phyloP scores from a whole-genome alignment of 1,140 invertebrate species.

The Brachionus rubens region DNA sequence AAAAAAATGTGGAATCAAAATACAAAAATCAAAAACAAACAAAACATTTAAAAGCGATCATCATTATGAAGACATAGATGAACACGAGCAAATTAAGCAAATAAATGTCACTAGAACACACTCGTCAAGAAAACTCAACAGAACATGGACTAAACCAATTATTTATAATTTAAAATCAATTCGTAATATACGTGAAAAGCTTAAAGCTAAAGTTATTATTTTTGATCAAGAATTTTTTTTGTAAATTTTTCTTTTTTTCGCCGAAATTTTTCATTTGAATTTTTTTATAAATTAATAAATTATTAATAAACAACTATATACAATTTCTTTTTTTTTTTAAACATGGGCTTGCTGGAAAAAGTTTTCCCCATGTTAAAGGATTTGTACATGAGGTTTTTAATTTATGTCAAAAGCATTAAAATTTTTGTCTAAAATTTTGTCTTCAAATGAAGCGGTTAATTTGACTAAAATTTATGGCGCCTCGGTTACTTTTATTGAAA shows the following conservation, averaged over 20 bases:
- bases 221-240: slow-evolving; percentile 22
- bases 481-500: too few relatives aligned
- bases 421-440: too few relatives aligned
- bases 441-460: too few relatives aligned
- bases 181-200: not conserved
- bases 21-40: not conserved
- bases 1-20: not conserved
- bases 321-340: too few relatives aligned
- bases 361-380: too few relatives aligned
- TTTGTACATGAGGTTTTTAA: too few relatives aligned
- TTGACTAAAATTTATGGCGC: too few relatives aligned
- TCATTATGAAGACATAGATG: slow-evolving; percentile 7
- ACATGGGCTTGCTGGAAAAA: too few relatives aligned
- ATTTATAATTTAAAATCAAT: not conserved
- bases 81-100: not conserved
- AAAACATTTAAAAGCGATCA: not conserved
- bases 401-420: too few relatives aligned
- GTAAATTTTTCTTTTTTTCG: not conserved
- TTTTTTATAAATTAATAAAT: too few relatives aligned
- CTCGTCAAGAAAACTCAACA: not conserved
- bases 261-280: too few relatives aligned
- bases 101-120: not conserved
- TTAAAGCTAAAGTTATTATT: not conserved
- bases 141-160: not conserved
- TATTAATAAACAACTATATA: too few relatives aligned